phyloP scores from a whole-genome alignment of 2,888 invertebrate species.

The Melinaea marsaeus region DNA sequence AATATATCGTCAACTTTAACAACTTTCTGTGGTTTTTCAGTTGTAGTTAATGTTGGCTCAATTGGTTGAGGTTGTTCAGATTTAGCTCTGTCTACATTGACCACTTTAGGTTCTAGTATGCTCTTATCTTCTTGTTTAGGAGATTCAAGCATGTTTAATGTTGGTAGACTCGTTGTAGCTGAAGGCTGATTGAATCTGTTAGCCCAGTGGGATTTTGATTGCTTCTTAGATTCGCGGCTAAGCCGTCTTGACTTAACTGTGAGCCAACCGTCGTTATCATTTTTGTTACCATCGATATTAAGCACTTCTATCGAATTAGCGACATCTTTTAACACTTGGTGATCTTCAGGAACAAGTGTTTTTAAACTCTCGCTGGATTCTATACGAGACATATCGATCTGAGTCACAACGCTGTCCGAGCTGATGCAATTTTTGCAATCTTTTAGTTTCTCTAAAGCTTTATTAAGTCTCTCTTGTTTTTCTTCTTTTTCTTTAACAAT shows the following conservation, averaged over 20 bases:
- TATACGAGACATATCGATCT: slow-evolving; percentile 65
- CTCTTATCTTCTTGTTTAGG: slow-evolving; percentile 65
- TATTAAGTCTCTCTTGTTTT: slow-evolving; percentile 47
- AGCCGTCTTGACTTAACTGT: slow-evolving; percentile 88
- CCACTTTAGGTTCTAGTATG: slow-evolving; percentile 38
- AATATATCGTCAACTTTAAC: slow-evolving; percentile 39
- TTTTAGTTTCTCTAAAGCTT: slow-evolving; percentile 53
- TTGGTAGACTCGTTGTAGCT: slow-evolving; percentile 89
- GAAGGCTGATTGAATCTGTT: slow-evolving; percentile 89
- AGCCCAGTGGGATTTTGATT: slow-evolving; percentile 83
- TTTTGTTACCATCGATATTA: slow-evolving; percentile 59
- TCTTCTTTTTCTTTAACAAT: slow-evolving; percentile 59
- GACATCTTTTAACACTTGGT: slow-evolving; percentile 45
- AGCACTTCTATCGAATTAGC: slow-evolving; percentile 72
- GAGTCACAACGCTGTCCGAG: slow-evolving; percentile 75
- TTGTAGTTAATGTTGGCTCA: slow-evolving; percentile 17
- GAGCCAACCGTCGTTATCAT: slow-evolving; percentile 88
- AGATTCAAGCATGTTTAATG: slow-evolving; percentile 78
- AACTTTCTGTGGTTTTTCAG: slow-evolving; percentile 36
- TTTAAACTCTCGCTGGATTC: slow-evolving; percentile 73
- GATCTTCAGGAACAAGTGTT: slow-evolving; percentile 69
- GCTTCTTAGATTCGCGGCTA: slow-evolving; percentile 74
- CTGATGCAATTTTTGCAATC: slow-evolving; percentile 73
- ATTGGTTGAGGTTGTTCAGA: slow-evolving; percentile 59
- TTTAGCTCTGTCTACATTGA: slow-evolving; percentile 56